These are phyloP conservation scores for Sympetrum striolatum DNA, from an alignment of 2,888 invertebrate species.

Conservation along the genomic window DNA sequence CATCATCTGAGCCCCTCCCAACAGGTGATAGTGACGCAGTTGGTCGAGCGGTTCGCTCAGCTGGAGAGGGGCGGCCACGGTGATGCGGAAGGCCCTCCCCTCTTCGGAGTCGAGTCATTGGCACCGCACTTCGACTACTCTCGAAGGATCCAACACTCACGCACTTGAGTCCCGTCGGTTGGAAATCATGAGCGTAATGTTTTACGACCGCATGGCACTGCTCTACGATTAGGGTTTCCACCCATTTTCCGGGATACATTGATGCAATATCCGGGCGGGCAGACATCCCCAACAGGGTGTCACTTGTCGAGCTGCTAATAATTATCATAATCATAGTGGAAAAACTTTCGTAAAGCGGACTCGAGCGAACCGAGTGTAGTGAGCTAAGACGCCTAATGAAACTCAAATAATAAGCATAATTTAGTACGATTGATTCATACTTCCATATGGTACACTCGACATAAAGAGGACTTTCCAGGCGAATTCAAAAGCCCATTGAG, in stretches of 20 bases:
- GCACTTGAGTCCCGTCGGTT: neutral
- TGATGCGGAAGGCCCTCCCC: neutral
- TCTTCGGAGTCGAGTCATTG: neutral
- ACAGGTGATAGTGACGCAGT: conserved; percentile 40
- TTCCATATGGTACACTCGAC: too few species aligned
- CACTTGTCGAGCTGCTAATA: too few species aligned
- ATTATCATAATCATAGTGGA: too few species aligned
- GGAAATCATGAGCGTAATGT: neutral
- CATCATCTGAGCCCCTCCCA: neutral
- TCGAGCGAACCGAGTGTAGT: too few species aligned
- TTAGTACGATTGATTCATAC: too few species aligned
- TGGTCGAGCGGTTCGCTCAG: neutral
- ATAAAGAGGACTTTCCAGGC: too few species aligned
- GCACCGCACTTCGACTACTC: neutral
- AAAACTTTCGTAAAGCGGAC: too few species aligned
- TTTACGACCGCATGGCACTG: neutral
- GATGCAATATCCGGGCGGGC: too few species aligned
- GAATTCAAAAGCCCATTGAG: too few species aligned
- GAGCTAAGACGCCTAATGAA: too few species aligned
- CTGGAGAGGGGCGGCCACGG: neutral
- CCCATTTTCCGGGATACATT: neutral
- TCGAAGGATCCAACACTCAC: neutral
- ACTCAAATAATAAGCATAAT: too few species aligned
- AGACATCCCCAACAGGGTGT: too few species aligned
- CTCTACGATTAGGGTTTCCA: neutral